Conservation (phyloP, 1,140 invertebrate species). For the Eupeodes corollae region DNA sequence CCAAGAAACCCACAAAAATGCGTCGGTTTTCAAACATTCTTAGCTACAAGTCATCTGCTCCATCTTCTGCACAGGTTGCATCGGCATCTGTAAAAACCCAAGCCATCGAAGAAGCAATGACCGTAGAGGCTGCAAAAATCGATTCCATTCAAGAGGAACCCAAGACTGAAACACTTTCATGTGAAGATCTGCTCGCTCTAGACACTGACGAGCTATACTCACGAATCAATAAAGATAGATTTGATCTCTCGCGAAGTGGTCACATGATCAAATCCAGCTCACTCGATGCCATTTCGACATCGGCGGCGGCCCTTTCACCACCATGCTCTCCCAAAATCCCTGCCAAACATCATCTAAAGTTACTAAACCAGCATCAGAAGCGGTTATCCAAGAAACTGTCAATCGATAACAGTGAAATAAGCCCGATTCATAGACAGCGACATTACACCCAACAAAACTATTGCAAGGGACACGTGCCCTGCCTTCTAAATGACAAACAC, state of each 20-base stretch:
- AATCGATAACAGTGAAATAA: conserved; percentile 1
- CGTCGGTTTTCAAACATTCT: conserved; percentile 35
- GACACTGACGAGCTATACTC: conserved; percentile 33
- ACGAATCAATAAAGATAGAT: conserved; percentile 14
- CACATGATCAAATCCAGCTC: conserved; percentile 29
- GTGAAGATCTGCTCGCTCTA: conserved; percentile 20
- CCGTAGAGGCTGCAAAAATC: conserved; percentile 2
- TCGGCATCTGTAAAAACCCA: conserved; percentile 7
- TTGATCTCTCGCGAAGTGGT: not conserved
- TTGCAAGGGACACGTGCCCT: not conserved
- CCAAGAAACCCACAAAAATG: conserved; percentile 26
- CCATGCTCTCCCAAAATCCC: conserved; percentile 10
- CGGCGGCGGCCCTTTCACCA: conserved; percentile 17
- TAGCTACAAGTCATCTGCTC: conserved; percentile 13
- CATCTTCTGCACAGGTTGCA: not conserved
- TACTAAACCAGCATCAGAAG: not conserved
- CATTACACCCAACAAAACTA: not conserved
- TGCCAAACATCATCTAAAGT: not conserved
- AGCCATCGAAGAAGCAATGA: conserved; percentile 4
- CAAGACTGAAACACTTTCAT: not conserved
- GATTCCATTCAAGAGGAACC: conserved; percentile 2
- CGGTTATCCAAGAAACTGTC: not conserved
- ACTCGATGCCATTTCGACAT: conserved; percentile 27
- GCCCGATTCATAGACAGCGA: not conserved
- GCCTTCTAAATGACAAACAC: too few species aligned